Percentiles rank a stretch among this genome's conserved stretches.
Conservation (phyloP, 2,113 vertebrate species). For the Willisornis vidua region DNA sequence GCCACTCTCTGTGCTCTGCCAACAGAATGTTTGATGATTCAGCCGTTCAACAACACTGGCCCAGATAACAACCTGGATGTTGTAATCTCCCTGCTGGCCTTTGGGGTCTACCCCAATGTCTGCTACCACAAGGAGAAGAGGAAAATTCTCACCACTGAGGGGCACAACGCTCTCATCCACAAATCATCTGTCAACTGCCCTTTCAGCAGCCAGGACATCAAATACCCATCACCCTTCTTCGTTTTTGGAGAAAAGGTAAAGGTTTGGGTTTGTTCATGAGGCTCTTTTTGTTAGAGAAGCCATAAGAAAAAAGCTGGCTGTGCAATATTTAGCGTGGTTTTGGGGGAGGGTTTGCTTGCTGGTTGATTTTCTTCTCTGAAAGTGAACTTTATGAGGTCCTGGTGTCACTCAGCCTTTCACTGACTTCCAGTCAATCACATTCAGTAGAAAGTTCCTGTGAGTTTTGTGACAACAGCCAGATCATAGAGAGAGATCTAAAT, state of each 20-base stretch:
- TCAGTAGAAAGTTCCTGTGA: neutral
- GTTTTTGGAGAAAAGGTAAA: slow-evolving; percentile 95
- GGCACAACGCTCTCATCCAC: slow-evolving; percentile 94
- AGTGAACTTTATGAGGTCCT: neutral
- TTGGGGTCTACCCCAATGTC: slow-evolving; percentile 93
- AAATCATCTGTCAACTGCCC: slow-evolving; percentile 97
- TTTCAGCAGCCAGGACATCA: slow-evolving; percentile 92
- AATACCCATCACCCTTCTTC: slow-evolving; percentile 93
- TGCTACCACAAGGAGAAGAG: slow-evolving; percentile 98
- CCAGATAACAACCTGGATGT: slow-evolving; percentile 95
- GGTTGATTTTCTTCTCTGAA: neutral
- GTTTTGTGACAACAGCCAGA: neutral
- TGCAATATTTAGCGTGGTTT: neutral
- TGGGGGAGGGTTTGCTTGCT: neutral
- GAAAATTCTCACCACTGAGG: slow-evolving; percentile 95
- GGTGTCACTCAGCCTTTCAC: neutral
- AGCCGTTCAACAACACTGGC: slow-evolving; percentile 88
- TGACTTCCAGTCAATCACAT: neutral
- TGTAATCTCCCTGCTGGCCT: slow-evolving; percentile 92
- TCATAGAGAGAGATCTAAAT: neutral
- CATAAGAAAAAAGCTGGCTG: neutral
- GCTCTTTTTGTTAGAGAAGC: neutral
- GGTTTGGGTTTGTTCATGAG: neutral
- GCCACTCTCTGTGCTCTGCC: slow-evolving; percentile 10
- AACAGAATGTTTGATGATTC: slow-evolving; percentile 89